phyloP scores from a whole-genome alignment of 2,113 vertebrate species.

The Opisthocomus hoazin region DNA sequence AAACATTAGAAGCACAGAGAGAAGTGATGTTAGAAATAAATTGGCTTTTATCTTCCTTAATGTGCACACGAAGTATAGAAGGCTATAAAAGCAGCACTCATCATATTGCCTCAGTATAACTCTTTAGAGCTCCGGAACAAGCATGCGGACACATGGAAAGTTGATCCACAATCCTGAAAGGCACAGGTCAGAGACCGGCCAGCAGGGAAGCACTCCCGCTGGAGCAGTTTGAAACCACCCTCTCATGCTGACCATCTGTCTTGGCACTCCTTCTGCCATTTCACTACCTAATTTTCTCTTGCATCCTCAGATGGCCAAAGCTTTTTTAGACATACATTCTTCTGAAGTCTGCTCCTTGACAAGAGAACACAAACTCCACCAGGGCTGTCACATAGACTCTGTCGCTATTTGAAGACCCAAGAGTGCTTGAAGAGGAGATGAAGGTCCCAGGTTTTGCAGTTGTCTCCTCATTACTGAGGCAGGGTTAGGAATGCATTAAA shows the following conservation, averaged over 20 bases:
- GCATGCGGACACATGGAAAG: not conserved
- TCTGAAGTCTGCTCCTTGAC: not conserved
- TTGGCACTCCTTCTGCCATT: not conserved
- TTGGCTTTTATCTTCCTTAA: constrained; percentile 29
- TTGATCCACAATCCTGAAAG: not conserved
- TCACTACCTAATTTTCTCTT: not conserved
- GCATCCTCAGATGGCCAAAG: not conserved
- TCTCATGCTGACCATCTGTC: not conserved
- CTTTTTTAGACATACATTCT: not conserved
- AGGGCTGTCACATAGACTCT: not conserved
- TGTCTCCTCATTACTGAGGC: not conserved
- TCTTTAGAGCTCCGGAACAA: not conserved
- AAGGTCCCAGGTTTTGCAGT: not conserved
- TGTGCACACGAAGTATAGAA: not conserved
- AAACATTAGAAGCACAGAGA: not conserved
- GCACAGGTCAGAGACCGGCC: not conserved
- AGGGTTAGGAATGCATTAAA: not conserved
- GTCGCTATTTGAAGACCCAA: not conserved
- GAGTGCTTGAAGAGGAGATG: not conserved
- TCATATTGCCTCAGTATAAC: not conserved
- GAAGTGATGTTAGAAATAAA: not conserved
- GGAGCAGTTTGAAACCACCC: not conserved
- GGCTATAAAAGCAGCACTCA: not conserved
- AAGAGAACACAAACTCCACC: not conserved
- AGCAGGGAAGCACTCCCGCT: not conserved